Percentiles rank a stretch among this genome's conserved stretches.
phyloP scores from a whole-genome alignment of 2,888 invertebrate genomes.

The Pheosia gnoma region DNA sequence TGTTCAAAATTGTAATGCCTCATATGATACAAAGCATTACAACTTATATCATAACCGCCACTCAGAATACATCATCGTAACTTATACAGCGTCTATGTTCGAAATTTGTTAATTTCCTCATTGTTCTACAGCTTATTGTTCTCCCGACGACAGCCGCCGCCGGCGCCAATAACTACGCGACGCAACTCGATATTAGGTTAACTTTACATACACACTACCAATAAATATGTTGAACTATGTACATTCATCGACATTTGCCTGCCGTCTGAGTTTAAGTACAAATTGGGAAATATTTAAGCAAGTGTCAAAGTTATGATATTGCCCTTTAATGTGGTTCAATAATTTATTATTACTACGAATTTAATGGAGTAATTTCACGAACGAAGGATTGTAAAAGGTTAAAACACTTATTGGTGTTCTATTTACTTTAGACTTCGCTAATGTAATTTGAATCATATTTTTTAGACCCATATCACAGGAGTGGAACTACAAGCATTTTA shows the following conservation, averaged over 20 bases:
- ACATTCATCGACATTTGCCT: not conserved
- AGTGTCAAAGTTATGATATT: not conserved
- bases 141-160: slow-evolving; percentile 16
- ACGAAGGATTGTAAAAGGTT: too few relatives aligned
- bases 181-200: slow-evolving; percentile 40
- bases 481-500: too few relatives aligned
- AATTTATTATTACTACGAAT: too few relatives aligned
- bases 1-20: not conserved
- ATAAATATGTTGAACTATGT: slow-evolving; percentile 9
- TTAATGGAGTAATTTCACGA: too few relatives aligned
- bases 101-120: slow-evolving; percentile 36
- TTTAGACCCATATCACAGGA: too few relatives aligned
- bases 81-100: slow-evolving; percentile 15
- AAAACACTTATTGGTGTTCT: too few relatives aligned
- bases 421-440: too few relatives aligned
- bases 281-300: not conserved
- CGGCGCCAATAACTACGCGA: slow-evolving; percentile 38
- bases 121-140: slow-evolving; percentile 37
- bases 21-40: not conserved
- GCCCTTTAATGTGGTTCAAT: not conserved
- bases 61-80: not conserved
- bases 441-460: too few relatives aligned
- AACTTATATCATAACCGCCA: not conserved
- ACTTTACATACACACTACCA: slow-evolving; percentile 30
- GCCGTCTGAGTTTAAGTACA: slow-evolving; percentile 2